These are phyloP conservation scores for Archivesica marissinica DNA, from an alignment of 1,140 invertebrate genomes.

Conservation along the genomic window DNA sequence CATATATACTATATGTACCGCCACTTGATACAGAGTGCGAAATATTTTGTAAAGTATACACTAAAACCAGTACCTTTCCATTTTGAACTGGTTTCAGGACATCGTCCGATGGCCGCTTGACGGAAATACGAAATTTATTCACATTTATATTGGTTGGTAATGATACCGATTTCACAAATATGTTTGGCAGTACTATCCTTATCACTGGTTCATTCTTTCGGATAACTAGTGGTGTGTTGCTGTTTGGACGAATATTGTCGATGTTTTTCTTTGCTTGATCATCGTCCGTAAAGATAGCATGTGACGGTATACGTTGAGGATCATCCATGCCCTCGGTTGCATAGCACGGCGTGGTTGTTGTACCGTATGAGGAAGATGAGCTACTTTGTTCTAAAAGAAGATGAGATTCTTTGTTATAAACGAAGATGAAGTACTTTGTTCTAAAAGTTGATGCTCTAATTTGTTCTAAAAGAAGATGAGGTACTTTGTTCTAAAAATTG, in stretches of 20 bases:
- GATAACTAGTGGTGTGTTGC: conserved; percentile 22
- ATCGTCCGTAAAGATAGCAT: conserved; percentile 51
- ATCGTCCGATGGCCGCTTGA: conserved; percentile 20
- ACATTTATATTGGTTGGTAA: conserved; percentile 41
- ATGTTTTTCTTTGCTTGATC: conserved; percentile 38
- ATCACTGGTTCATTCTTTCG: conserved; percentile 38
- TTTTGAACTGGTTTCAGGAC: conserved; percentile 18
- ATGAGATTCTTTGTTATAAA: too few species aligned
- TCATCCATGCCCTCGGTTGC: conserved; percentile 36
- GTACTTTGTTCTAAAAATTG: too few species aligned
- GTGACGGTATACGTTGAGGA: conserved; percentile 21
- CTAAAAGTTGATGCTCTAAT: too few species aligned
- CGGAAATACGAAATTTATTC: conserved; percentile 18
- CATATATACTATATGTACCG: too few species aligned
- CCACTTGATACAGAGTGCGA: too few species aligned
- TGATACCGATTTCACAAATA: conserved; percentile 42
- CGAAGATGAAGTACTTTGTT: too few species aligned
- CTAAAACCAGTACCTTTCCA: conserved; percentile 48
- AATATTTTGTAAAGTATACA: too few species aligned
- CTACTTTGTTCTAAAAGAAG: too few species aligned
- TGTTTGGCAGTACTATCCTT: conserved; percentile 27
- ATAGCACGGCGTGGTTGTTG: not conserved
- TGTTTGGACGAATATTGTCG: conserved; percentile 41
- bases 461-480: too few species aligned
- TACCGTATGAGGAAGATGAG: not conserved